A percentile compares a stretch with the other conserved stretches of the same genome.
These are phyloP conservation scores for Drosophila percnosoma DNA, from an alignment of 2,888 invertebrate species.

Conservation along the genomic window DNA sequence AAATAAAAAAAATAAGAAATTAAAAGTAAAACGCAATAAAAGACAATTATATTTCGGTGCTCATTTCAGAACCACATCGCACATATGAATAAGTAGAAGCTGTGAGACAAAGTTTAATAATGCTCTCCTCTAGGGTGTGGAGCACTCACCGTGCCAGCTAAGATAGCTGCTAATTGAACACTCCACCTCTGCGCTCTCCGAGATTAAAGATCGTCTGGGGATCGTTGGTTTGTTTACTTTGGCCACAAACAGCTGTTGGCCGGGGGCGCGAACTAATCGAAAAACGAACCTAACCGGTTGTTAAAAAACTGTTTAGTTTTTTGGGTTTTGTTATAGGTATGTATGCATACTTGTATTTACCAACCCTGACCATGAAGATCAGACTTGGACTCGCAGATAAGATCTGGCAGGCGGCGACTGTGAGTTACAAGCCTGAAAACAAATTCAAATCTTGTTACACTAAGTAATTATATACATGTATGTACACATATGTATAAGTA, in stretches of 20 bases:
- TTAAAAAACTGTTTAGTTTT: constrained; percentile 15
- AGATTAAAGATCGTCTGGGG: constrained; percentile 22
- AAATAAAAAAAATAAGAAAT: not conserved
- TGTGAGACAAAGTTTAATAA: not conserved
- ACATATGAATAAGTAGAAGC: not conserved
- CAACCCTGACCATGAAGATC: constrained; percentile 70
- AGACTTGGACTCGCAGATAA: constrained; percentile 11
- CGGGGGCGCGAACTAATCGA: not conserved
- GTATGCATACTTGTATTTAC: not conserved
- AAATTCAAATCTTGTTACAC: not conserved
- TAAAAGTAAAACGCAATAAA: not conserved
- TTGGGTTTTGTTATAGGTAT: constrained; percentile 5
- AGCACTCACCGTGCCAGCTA: not conserved
- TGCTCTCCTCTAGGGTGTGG: not conserved
- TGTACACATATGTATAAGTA: not conserved
- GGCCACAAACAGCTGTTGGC: constrained; percentile 41
- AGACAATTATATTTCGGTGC: not conserved
- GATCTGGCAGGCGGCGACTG: constrained; percentile 7
- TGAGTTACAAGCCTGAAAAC: constrained; percentile 18
- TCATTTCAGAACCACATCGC: not conserved
- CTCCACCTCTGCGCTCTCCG: constrained; percentile 7
- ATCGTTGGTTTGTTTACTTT: constrained; percentile 43
- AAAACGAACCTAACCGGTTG: constrained; percentile 49
- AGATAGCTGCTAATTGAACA: constrained; percentile 28
- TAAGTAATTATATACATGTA: not conserved